Percentiles rank a stretch among this genome's conserved stretches.
phyloP scores from a whole-genome alignment of 2,888 invertebrate genomes.

The Incurvaria masculella region DNA sequence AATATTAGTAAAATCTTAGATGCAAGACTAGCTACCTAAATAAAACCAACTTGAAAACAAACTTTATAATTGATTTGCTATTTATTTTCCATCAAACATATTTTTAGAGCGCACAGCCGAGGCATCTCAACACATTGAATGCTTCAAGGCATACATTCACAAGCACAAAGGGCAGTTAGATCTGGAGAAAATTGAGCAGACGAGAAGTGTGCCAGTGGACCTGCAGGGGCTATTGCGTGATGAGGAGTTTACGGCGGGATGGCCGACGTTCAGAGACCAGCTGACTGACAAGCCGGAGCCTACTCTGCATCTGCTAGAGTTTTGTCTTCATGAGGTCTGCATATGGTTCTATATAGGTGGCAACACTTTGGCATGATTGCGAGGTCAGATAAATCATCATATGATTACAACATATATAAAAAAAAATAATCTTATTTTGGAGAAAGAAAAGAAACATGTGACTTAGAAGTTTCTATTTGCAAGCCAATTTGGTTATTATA shows the following conservation, averaged over 20 bases:
- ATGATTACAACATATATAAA: too few species aligned
- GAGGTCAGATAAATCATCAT: too few species aligned
- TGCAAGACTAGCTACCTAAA: too few species aligned
- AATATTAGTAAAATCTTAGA: too few species aligned
- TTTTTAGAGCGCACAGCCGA: conserved; percentile 41
- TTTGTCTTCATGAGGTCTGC: conserved; percentile 82
- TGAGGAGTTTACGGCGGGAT: conserved; percentile 51
- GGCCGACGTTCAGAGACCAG: conserved; percentile 65
- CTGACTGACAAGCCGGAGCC: conserved; percentile 64
- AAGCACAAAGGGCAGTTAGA: conserved; percentile 45
- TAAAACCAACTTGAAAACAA: too few species aligned
- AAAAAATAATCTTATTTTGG: too few species aligned
- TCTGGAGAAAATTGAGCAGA: conserved; percentile 56
- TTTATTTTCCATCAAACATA: conserved; percentile 5
- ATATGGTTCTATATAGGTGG: too few species aligned
- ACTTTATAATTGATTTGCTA: too few species aligned
- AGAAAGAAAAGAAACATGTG: too few species aligned
- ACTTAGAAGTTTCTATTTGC: too few species aligned
- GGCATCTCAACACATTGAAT: conserved; percentile 23
- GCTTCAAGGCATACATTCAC: conserved; percentile 32
- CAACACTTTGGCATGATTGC: too few species aligned
- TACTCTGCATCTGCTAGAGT: conserved; percentile 67
- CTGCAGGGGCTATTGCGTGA: conserved; percentile 55
- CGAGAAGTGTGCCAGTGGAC: conserved; percentile 57
- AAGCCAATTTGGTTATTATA: conserved; percentile 3